Percentiles rank a stretch among this genome's conserved stretches.
Evolutionary conservation across 2,797 vertebrate genomes (phyloP).

Genomic region (Leptatherina wallacei): DNA sequence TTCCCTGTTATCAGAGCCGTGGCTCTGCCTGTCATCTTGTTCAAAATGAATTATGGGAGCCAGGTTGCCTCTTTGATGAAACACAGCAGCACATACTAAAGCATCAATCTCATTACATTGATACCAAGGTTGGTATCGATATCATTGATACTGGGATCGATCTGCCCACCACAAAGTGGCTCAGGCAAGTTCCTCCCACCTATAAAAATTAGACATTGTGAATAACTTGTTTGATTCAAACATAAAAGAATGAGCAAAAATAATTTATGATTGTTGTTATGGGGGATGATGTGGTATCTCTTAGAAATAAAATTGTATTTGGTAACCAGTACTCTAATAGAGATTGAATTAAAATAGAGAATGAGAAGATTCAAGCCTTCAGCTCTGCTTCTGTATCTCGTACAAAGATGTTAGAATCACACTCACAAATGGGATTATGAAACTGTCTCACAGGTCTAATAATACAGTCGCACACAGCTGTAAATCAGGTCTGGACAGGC

Average conservation of each 20-base stretch:
- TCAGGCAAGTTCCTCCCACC: background rate
- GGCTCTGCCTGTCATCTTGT: too few relatives aligned
- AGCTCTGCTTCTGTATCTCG: background rate
- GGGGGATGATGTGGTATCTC: background rate
- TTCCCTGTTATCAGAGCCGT: too few relatives aligned
- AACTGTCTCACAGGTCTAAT: conserved; percentile 18
- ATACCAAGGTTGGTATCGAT: too few relatives aligned
- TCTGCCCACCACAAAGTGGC: too few relatives aligned
- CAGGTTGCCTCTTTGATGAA: too few relatives aligned
- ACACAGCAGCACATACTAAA: too few relatives aligned
- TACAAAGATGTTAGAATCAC: background rate
- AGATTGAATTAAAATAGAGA: too few relatives aligned
- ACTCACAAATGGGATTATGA: conserved; percentile 13
- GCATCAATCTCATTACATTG: too few relatives aligned
- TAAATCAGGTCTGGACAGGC: conserved; percentile 7
- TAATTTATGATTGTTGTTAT: background rate
- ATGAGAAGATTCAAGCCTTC: background rate
- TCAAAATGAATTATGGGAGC: too few relatives aligned
- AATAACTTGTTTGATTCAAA: background rate
- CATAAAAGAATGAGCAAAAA: background rate
- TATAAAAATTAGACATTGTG: background rate
- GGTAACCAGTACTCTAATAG: background rate
- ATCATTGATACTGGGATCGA: too few relatives aligned
- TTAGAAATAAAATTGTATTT: background rate
- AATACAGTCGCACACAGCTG: conserved; percentile 1